Percentiles rank a stretch among this genome's conserved stretches.
Conservation (phyloP, 1,140 invertebrate genomes). For the Battus philenor region DNA sequence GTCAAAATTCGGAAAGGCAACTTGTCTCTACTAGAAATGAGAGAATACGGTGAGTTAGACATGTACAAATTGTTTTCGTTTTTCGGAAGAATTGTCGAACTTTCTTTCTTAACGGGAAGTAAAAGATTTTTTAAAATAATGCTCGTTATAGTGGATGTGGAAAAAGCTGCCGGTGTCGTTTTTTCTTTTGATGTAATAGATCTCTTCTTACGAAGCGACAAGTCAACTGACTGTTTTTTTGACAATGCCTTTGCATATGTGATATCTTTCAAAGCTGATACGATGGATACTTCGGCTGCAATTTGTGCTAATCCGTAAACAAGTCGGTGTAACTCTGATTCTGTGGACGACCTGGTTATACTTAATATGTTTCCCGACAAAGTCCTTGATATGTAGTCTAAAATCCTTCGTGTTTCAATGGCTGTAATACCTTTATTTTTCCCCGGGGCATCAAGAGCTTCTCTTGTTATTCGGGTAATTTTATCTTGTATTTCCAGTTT, state of each 20-base stretch:
- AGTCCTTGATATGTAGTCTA: constrained; percentile 64
- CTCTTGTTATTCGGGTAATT: constrained; percentile 60
- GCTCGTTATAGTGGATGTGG: constrained; percentile 31
- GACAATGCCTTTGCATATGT: constrained; percentile 59
- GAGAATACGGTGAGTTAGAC: constrained; percentile 34
- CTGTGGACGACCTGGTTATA: constrained; percentile 56
- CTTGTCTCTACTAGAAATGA: constrained; percentile 37
- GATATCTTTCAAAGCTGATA: constrained; percentile 63
- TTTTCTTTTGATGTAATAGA: constrained; percentile 23
- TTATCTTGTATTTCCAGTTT: constrained; percentile 66
- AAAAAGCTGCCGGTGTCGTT: constrained; percentile 19
- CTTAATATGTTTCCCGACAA: constrained; percentile 57
- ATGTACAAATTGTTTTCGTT: constrained; percentile 15
- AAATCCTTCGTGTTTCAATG: constrained; percentile 63
- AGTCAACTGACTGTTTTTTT: constrained; percentile 63
- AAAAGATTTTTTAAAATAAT: constrained; percentile 46
- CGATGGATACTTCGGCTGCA: constrained; percentile 63
- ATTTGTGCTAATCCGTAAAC: constrained; percentile 66
- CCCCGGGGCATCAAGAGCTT: constrained; percentile 59
- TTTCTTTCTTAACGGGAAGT: constrained; percentile 2
- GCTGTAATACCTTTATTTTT: constrained; percentile 63
- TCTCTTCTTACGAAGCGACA: constrained; percentile 57
- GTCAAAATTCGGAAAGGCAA: constrained; percentile 36
- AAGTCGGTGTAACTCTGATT: constrained; percentile 60
- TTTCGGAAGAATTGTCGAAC: constrained; percentile 9